Conservation (phyloP, 2,113 vertebrate genomes). For the Heterocephalus glaber region DNA sequence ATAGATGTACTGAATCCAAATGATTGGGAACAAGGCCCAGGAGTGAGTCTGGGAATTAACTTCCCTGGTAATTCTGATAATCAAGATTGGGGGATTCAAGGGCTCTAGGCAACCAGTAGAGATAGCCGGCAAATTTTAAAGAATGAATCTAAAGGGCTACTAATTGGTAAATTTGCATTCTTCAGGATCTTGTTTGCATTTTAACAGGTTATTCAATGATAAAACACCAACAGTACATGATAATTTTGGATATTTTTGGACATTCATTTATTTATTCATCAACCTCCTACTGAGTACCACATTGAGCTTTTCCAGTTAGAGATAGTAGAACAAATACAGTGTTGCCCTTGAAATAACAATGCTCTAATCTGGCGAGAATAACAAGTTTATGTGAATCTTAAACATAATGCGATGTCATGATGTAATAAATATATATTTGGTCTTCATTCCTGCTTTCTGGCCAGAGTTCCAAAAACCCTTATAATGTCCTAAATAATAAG, state of each 20-base stretch:
- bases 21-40: neutral
- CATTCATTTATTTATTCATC: neutral
- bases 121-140: neutral
- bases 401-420: neutral
- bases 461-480: neutral
- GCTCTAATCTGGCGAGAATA: neutral
- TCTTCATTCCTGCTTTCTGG: neutral
- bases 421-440: neutral
- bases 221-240: neutral
- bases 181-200: neutral
- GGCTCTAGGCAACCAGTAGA: neutral
- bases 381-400: constrained; percentile 4
- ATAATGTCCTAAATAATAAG: neutral
- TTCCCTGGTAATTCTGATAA: neutral
- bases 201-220: neutral
- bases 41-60: neutral
- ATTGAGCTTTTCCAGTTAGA: neutral
- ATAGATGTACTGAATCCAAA: neutral
- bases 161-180: neutral
- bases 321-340: neutral
- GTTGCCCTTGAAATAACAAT: neutral
- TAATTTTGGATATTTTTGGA: neutral
- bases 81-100: neutral
- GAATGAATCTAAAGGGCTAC: neutral
- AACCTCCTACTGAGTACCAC: neutral